These are phyloP conservation scores for Aurelia coerulea DNA, from an alignment of 30 jellyfish, hydroid and myxozoan species.

Conservation along the genomic window DNA sequence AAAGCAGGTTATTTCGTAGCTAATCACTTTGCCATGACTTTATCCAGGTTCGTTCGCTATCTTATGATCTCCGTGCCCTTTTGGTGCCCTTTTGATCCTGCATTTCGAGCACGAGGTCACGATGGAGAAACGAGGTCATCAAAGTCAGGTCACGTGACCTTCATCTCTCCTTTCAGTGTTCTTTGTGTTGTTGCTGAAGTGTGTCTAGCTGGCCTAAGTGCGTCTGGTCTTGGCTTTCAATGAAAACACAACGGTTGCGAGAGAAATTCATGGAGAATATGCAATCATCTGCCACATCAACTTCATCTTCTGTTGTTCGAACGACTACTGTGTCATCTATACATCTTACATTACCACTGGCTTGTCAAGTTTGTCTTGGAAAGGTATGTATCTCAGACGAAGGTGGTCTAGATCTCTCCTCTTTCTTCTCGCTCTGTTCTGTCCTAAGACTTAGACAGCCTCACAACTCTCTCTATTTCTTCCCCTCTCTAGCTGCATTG, in stretches of 20 bases:
- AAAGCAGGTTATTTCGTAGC: no score
- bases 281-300: background rate
- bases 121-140: constrained; percentile 58
- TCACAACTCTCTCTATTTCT: no score
- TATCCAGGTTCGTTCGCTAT: no score
- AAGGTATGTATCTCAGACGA: constrained; percentile 76
- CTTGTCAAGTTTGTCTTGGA: constrained; percentile 97
- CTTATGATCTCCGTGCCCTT: no score
- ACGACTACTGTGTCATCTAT: constrained; percentile 74
- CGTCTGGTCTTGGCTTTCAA: no score
- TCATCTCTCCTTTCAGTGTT: background rate
- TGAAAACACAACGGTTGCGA: background rate
- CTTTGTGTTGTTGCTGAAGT: no score
- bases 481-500: no score
- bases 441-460: no score
- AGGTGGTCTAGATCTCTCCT: no score
- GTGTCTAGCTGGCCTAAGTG: no score
- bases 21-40: no score
- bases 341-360: constrained; percentile 85
- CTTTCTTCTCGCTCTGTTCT: no score
- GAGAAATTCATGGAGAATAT: background rate
- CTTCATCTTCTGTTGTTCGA: constrained; percentile 2
- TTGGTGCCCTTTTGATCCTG: constrained; percentile 42
- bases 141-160: constrained; percentile 72
- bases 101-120: constrained; percentile 68